These are phyloP conservation scores for Allacma fusca DNA, from an alignment of 2,888 invertebrate genomes.

Conservation along the genomic window DNA sequence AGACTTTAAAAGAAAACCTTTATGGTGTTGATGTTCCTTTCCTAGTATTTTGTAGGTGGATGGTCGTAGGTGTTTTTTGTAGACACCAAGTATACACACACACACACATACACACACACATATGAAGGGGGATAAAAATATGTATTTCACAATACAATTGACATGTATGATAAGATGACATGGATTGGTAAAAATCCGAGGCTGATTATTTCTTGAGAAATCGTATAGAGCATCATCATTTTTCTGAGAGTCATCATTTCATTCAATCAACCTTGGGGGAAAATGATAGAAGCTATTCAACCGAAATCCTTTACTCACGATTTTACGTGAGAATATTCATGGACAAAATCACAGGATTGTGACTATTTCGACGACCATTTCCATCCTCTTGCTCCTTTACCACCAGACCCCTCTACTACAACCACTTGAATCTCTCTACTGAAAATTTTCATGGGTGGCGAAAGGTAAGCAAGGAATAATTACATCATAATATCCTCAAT, in stretches of 20 bases:
- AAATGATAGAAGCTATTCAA: slow-evolving; percentile 41
- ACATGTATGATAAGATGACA: slow-evolving; percentile 38
- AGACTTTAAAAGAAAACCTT: slow-evolving; percentile 5
- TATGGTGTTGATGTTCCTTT: slow-evolving; percentile 9
- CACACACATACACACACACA: slow-evolving; percentile 9
- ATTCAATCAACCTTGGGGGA: slow-evolving; percentile 42
- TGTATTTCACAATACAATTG: slow-evolving; percentile 39
- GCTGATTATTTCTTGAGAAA: slow-evolving; percentile 30
- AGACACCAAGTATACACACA: slow-evolving; percentile 3
- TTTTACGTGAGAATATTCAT: slow-evolving; percentile 44
- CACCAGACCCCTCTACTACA: not conserved
- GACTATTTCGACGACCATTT: slow-evolving; percentile 37
- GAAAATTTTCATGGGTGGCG: slow-evolving; percentile 39
- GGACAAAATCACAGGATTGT: slow-evolving; percentile 41
- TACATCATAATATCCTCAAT: slow-evolving; percentile 29
- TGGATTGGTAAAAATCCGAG: slow-evolving; percentile 44
- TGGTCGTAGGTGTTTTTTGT: slow-evolving; percentile 16
- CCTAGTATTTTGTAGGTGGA: slow-evolving; percentile 26
- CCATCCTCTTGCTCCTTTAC: not conserved
- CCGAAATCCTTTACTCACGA: slow-evolving; percentile 42
- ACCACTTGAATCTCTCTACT: slow-evolving; percentile 14
- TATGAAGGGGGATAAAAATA: not conserved
- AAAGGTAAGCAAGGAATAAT: slow-evolving; percentile 31
- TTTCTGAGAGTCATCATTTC: slow-evolving; percentile 41
- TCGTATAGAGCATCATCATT: slow-evolving; percentile 18